phyloP scores from a whole-genome alignment of 2,113 vertebrate species.

The Sceloporus tristichus region DNA sequence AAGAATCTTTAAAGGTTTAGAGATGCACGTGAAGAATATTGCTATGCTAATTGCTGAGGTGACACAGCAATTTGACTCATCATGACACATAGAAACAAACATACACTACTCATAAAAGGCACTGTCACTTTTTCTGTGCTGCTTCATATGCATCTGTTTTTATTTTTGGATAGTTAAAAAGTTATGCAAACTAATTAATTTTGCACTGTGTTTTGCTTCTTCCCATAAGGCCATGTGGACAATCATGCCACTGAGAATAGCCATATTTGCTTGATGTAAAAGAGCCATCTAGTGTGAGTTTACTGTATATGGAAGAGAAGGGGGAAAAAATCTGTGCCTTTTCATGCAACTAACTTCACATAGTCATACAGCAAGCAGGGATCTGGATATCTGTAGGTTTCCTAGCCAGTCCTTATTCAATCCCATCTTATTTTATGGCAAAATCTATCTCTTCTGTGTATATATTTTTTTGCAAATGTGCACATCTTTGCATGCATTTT shows the following conservation, averaged over 20 bases:
- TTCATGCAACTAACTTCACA: neutral
- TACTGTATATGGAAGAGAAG: conserved; percentile 53
- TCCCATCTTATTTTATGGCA: too few relatives aligned
- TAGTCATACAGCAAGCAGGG: neutral
- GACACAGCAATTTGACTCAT: conserved; percentile 49
- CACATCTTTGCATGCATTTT: too few relatives aligned
- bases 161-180: too few relatives aligned
- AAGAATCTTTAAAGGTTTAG: neutral
- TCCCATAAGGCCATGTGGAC: neutral
- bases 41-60: conserved; percentile 27
- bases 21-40: neutral
- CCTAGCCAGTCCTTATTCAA: neutral
- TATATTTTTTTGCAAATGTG: too few relatives aligned
- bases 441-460: too few relatives aligned
- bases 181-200: neutral
- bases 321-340: conserved; percentile 12
- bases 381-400: too few relatives aligned
- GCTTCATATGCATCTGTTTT: neutral
- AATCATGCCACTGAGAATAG: conserved; percentile 31
- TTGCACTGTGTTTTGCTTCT: neutral
- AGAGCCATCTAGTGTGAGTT: conserved; percentile 40
- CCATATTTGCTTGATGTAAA: conserved; percentile 64
- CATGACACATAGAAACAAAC: conserved; percentile 6
- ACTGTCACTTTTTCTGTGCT: conserved; percentile 28
- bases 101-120: fast-evolving